Evolutionary conservation across 2,888 invertebrate species (phyloP).

Genomic region (Papilio elwesi): DNA sequence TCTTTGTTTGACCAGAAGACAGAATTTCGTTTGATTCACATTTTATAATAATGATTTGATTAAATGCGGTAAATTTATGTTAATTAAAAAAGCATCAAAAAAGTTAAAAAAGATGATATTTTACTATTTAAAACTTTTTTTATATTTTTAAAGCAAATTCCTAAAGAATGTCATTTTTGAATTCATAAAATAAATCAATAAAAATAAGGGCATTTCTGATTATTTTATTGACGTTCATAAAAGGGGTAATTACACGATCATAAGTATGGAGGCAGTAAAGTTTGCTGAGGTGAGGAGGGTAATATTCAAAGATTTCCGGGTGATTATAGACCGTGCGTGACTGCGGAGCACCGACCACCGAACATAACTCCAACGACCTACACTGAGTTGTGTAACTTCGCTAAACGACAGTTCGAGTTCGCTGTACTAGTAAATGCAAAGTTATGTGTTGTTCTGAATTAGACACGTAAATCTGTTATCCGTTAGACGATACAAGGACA

Average conservation of each 20-base stretch:
- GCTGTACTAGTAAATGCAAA: conserved; percentile 13
- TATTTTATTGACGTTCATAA: conserved; percentile 32
- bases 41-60: no score
- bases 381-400: conserved; percentile 38
- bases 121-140: no score
- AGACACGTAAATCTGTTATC: conserved; percentile 14
- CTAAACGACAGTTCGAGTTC: conserved; percentile 41
- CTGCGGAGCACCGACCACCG: conserved; percentile 49
- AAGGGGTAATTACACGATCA: conserved; percentile 32
- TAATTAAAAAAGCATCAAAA: no score
- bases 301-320: conserved; percentile 66
- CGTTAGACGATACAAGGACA: no score
- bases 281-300: conserved; percentile 47
- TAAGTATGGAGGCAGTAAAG: conserved; percentile 33
- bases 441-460: conserved; percentile 33
- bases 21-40: no score
- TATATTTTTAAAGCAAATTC: no score
- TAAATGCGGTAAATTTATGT: no score
- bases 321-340: conserved; percentile 62
- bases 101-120: no score
- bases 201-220: neutral
- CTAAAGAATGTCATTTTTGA: no score
- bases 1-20: no score
- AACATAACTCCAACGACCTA: conserved; percentile 30
- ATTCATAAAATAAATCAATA: no score